Conservation (phyloP, 2,888 invertebrate genomes). For the Chalcis sispes region DNA sequence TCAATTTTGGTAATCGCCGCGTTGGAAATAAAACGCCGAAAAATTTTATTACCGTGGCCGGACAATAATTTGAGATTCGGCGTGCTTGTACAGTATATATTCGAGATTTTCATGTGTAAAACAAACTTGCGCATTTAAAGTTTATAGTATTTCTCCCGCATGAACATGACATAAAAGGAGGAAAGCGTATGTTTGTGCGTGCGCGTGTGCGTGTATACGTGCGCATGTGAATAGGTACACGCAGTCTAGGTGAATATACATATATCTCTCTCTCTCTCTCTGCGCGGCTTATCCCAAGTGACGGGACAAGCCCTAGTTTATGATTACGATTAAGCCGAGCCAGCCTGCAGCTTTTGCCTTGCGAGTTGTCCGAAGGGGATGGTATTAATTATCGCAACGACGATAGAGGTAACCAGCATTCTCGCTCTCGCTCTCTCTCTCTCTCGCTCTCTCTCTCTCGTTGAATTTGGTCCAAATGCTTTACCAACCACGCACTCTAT, state of each 20-base stretch:
- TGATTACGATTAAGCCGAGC: conserved; percentile 36
- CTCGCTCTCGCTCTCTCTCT: no score
- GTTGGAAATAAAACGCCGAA: no score
- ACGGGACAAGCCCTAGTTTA: conserved; percentile 42
- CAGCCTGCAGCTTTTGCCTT: conserved; percentile 33
- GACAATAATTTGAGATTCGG: not conserved
- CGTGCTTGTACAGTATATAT: not conserved
- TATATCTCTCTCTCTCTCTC: no score
- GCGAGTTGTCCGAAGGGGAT: conserved; percentile 36
- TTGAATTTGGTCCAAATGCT: conserved; percentile 43
- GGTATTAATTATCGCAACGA: conserved; percentile 47
- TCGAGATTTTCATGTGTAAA: conserved; percentile 3
- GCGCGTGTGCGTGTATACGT: not conserved
- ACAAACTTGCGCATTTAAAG: conserved; percentile 18
- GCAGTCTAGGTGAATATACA: not conserved
- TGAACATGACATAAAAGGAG: not conserved
- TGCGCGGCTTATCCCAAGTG: conserved; percentile 36
- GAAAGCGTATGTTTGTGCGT: not conserved
- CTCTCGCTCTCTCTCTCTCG: no score
- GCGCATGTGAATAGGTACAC: no score
- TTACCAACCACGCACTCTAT: not conserved
- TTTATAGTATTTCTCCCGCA: not conserved
- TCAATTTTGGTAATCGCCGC: no score
- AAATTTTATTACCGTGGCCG: no score
- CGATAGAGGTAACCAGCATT: conserved; percentile 24